Base-by-base conservation (phyloP, 2,113 vertebrate genomes). In the Muntiacus muntjak region DNA sequence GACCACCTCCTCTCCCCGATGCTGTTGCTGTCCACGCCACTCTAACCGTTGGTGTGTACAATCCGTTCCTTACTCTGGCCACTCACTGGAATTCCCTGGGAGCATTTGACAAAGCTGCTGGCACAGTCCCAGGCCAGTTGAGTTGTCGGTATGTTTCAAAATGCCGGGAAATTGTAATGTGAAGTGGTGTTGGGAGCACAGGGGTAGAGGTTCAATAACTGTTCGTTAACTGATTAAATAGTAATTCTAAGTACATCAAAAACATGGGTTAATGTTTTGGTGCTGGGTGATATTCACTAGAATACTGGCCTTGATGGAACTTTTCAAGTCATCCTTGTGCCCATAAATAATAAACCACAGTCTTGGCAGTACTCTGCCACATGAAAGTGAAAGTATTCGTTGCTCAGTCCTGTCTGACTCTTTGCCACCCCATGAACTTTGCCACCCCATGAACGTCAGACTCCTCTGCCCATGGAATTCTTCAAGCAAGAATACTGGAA, bases 241-340 rank as follows among this genome's bases (percentile, higher is more conserved):
- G 43, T 64, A 12, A 33, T 62, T 91, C 40, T 95, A 16, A 79
- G 11, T n/a, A 25, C 28, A 83, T 89, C 8, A 17, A 76, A 96
- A 94, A 54, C 55, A 23, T 13, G 21, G 15, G 16, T 36, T 84
- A 43, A 58, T 40, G 19, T 81, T 94, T 98, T 87, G 26, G 47
- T 81, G 2, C 54, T 96, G 54, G 36, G 64, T 92, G 54, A 30
- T 89, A 86, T 2, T 85, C n/a, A 54, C 47, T 81, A 83, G 83
- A 93, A 89, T 83, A 30, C 26, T 87, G 55, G 40, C 82, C 25
- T 96, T 95, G 52, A 81, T 95, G 89, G 52, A 43, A 98, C 95
- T 95, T 98, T 98, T 94, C 83, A 97, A 78, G 67, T 89, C 74
- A 67, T 92, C 58, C 92, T 67, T 90, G 96, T 94, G 92, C 94